Conservation (phyloP, 92 coral and sea anemone species). For the Desmophyllum pertusum region DNA sequence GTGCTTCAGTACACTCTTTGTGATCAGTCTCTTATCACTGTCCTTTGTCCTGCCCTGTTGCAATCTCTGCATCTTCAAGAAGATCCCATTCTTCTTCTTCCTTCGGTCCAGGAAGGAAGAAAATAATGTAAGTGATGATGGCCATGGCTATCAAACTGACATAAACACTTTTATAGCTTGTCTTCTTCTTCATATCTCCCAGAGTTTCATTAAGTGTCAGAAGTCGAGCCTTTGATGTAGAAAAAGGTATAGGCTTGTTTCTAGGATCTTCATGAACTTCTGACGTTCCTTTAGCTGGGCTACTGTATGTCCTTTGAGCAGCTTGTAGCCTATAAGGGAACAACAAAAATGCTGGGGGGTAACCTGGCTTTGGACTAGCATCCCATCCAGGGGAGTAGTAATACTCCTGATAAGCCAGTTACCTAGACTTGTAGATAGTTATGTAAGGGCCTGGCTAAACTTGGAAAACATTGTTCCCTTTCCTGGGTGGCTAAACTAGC, state of each 20-base stretch:
- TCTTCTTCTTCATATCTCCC: conserved; percentile 27
- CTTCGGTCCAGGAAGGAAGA: conserved; percentile 24
- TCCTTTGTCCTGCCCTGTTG: not conserved
- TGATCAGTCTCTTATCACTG: not conserved
- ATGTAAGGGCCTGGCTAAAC: too few relatives aligned
- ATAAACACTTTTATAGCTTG: conserved; percentile 21
- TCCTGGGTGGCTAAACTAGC: too few relatives aligned
- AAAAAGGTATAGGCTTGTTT: conserved; percentile 79
- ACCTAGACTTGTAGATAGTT: too few relatives aligned
- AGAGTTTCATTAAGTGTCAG: conserved; percentile 74
- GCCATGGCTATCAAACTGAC: conserved; percentile 20
- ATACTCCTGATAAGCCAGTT: too few relatives aligned
- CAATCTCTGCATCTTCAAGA: conserved; percentile 17
- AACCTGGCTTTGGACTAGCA: too few relatives aligned
- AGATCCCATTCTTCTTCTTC: conserved; percentile 40
- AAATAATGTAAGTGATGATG: conserved; percentile 34
- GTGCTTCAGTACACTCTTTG: too few relatives aligned
- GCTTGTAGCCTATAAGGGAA: conserved; percentile 2
- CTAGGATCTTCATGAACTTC: conserved; percentile 17
- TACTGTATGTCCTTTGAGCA: conserved; percentile 20
- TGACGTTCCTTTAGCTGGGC: conserved; percentile 21
- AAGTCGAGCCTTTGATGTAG: conserved; percentile 83
- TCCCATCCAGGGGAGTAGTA: too few relatives aligned
- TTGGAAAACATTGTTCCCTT: too few relatives aligned
- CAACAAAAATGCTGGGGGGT: too few relatives aligned